Evolutionary conservation across 2,113 vertebrate genomes (phyloP), one percentile per base, ranked within the genome.

Genomic region (Peucedramus taeniatus): DNA sequence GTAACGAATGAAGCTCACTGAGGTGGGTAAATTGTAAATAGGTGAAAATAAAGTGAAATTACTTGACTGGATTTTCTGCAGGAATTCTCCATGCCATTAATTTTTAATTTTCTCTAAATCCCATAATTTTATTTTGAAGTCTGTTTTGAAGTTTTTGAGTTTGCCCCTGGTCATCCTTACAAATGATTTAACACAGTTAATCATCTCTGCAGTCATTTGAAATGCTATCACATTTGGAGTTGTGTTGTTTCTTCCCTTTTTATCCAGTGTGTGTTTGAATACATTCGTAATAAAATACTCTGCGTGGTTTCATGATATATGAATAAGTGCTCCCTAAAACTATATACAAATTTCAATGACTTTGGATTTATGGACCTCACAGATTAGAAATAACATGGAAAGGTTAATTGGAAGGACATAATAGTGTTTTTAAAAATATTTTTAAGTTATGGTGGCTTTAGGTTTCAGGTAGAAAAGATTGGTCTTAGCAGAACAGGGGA

Each of bases 51-150:
- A 93, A 87, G 53, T 28, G 60, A 64, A 85, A 50, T 83, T 3
- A 72, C 27, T 53, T 90, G 39, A 49, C 61, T 83, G 40, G 51
- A 74, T 93, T 90, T 88, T 90, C 66, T 91, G 64, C 80, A 87
- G 65, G 35, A 83, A 68, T 81, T 76, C 50, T 77, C 70, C 59
- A 54, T 50, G 24, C 30, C 59, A 76, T 80, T 19, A 20, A 57
- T 86, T 92, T 96, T 91, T 42, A 40, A 84, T 94, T 93, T 54
- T 94, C 65, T 84, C 39, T 78, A 87, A 94, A 61, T 27, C 61
- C 33, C 45, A 76, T 56, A 28, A 60, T 87, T 89, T 77, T 53
- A 59, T 90, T 92, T 90, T n/a, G 71, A 87, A 84, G 54, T 61
- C 24, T 59, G 54, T 66, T 94, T 71, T 87, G 72, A 95, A 94